These are phyloP conservation scores for Psittacula echo DNA, from an alignment of 2,797 vertebrate genomes.

Conservation along the genomic window DNA sequence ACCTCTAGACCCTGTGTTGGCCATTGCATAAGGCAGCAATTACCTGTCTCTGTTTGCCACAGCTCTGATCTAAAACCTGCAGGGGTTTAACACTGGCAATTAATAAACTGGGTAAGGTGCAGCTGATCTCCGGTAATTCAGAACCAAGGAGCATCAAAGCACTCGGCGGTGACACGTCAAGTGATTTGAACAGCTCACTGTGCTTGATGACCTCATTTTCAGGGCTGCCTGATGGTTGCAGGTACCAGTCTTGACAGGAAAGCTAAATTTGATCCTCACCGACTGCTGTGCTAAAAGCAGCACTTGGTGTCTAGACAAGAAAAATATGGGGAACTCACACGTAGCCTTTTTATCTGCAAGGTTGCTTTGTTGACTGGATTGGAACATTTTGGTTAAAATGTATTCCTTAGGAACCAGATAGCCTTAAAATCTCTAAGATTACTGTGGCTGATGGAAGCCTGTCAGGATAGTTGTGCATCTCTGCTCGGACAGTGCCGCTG, in stretches of 20 bases:
- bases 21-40: accelerated
- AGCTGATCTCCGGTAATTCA: accelerated
- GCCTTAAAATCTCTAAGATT: neutral
- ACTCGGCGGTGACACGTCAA: accelerated
- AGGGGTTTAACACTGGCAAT: neutral
- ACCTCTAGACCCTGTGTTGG: accelerated
- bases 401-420: neutral
- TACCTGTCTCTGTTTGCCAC: accelerated
- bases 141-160: neutral
- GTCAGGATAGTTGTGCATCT: neutral
- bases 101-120: neutral
- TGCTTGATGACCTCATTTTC: neutral
- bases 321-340: neutral
- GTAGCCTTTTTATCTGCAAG: neutral
- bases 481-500: neutral
- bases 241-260: neutral
- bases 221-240: neutral
- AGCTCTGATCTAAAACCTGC: neutral
- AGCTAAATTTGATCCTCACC: neutral
- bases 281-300: neutral
- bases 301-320: neutral
- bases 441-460: neutral
- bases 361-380: neutral
- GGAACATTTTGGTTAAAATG: neutral
- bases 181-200: neutral